phyloP scores from a whole-genome alignment of 1,140 invertebrate genomes.

The Drosophila pseudoobscura region DNA sequence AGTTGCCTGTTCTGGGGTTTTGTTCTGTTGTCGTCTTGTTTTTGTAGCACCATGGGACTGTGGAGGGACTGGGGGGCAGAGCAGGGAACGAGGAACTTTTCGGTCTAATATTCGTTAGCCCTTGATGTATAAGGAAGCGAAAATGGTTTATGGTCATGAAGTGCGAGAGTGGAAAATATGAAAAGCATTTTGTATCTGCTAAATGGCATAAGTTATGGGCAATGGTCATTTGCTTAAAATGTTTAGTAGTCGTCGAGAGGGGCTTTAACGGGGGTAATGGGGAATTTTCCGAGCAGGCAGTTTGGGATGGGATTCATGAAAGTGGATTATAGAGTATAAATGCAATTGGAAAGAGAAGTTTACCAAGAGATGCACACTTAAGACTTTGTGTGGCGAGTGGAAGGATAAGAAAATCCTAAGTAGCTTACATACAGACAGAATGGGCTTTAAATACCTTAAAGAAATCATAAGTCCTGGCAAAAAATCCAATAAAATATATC shows the following conservation, averaged over 20 bases:
- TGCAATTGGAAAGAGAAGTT: background rate
- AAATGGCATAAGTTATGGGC: constrained; percentile 53
- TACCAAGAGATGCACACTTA: background rate
- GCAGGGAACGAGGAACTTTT: constrained; percentile 17
- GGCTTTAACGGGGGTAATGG: background rate
- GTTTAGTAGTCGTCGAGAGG: constrained; percentile 26
- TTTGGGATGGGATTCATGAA: constrained; percentile 28
- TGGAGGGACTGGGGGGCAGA: background rate
- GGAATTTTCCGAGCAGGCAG: constrained; percentile 4
- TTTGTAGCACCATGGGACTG: constrained; percentile 7
- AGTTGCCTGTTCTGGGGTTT: constrained; percentile 59
- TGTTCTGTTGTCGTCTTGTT: constrained; percentile 43
- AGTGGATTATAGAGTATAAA: constrained; percentile 21
- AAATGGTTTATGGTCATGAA: constrained; percentile 80
- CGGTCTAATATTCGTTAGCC: constrained; percentile 67
- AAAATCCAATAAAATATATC: too few species aligned
- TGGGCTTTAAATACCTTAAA: too few species aligned
- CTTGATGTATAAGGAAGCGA: constrained; percentile 43
- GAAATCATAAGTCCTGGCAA: too few species aligned
- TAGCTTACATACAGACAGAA: too few species aligned
- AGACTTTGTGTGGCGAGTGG: too few species aligned
- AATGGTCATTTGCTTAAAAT: constrained; percentile 51
- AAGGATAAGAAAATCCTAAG: too few species aligned
- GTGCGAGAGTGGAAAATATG: constrained; percentile 79
- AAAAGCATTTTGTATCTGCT: constrained; percentile 53